phyloP scores from a whole-genome alignment of 1,140 invertebrate species.

The Drosophila orena region DNA sequence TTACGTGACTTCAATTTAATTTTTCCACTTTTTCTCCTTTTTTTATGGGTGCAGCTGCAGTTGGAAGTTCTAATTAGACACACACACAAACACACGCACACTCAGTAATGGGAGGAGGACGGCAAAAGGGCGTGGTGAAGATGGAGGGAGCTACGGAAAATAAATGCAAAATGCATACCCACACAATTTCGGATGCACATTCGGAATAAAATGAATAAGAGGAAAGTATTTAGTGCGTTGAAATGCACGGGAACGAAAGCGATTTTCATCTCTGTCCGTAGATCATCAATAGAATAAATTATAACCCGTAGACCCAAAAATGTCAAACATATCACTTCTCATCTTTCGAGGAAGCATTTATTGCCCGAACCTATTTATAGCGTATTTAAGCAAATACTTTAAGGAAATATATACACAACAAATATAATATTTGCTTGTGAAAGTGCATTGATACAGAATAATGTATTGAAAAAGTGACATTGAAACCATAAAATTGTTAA shows the following conservation, averaged over 20 bases:
- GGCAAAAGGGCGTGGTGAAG: slow-evolving; percentile 32
- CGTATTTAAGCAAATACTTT: too few species aligned
- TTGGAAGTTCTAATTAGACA: slow-evolving; percentile 70
- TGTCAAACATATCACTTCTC: too few species aligned
- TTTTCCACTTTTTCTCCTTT: slow-evolving; percentile 38
- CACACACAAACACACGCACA: slow-evolving; percentile 33
- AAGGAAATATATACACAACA: too few species aligned
- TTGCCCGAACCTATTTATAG: too few species aligned
- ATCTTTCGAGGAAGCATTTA: neutral
- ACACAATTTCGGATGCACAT: slow-evolving; percentile 9
- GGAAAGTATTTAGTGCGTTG: neutral
- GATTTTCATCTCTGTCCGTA: neutral
- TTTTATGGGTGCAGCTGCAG: slow-evolving; percentile 66
- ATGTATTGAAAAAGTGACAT: neutral
- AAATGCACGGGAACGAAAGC: slow-evolving; percentile 11
- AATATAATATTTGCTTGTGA: too few species aligned
- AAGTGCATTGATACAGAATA: neutral
- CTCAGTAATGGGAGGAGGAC: slow-evolving; percentile 17
- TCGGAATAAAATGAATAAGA: slow-evolving; percentile 4
- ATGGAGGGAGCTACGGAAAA: slow-evolving; percentile 22
- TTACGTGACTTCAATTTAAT: slow-evolving; percentile 75
- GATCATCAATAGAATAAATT: slow-evolving; percentile 13
- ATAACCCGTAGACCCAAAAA: neutral
- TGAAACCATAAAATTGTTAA: neutral
- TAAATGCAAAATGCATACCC: slow-evolving; percentile 29